A percentile compares a stretch with the other conserved stretches of the same genome.
Conservation (phyloP, 2,888 invertebrate genomes). For the Nephrotoma flavescens region DNA sequence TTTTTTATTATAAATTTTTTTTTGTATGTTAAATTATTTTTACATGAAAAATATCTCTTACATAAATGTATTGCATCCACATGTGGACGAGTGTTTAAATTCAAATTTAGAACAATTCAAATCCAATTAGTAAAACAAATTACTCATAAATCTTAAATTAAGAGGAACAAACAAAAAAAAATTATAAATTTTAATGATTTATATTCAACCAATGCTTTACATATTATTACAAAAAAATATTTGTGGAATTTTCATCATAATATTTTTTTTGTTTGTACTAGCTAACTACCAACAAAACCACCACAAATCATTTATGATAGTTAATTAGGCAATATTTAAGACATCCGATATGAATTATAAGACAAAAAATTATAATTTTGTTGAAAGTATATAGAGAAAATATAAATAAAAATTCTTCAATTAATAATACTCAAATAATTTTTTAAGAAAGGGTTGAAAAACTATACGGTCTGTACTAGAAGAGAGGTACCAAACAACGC, state of each 20-base stretch:
- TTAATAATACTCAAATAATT: not conserved
- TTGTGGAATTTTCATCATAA: not conserved
- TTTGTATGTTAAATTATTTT: not conserved
- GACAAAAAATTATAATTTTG: not conserved
- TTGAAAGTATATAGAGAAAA: not conserved
- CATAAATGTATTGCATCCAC: not conserved
- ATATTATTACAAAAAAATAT: not conserved
- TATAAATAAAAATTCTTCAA: not conserved
- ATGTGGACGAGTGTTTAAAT: not conserved
- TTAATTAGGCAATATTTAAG: slow-evolving; percentile 3
- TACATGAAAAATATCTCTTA: not conserved
- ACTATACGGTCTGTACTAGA: not conserved
- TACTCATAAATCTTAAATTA: not conserved
- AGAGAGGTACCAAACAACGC: not conserved
- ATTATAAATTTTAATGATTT: not conserved
- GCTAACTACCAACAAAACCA: not conserved
- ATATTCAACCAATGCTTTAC: not conserved
- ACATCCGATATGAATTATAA: not conserved
- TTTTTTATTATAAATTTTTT: not conserved
- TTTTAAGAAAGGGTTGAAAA: not conserved
- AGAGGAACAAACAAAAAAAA: not conserved
- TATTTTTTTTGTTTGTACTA: not conserved
- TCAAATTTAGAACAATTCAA: not conserved
- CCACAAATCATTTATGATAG: slow-evolving; percentile 3
- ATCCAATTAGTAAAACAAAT: not conserved